Conservation (phyloP, 2,888 invertebrate genomes). For the Bruchidius siliquastri region DNA sequence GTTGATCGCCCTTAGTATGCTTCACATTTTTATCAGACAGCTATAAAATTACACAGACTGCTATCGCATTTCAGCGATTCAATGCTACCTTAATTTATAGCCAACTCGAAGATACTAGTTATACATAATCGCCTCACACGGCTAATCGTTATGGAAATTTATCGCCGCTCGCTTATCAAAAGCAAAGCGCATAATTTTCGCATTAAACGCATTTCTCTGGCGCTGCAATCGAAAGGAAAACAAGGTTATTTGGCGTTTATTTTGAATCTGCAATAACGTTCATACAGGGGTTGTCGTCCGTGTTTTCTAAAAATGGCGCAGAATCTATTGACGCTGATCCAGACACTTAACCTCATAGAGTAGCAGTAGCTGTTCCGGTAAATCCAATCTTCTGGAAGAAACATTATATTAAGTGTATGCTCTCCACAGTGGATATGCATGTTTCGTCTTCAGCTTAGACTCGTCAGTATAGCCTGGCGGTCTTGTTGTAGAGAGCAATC, state of each 20-base stretch:
- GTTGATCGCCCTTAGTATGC: neutral
- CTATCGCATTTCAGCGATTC: neutral
- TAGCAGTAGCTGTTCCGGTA: too few relatives aligned
- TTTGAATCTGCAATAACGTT: too few relatives aligned
- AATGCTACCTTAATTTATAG: neutral
- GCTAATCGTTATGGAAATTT: neutral
- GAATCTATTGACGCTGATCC: too few relatives aligned
- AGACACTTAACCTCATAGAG: too few relatives aligned
- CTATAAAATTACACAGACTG: neutral
- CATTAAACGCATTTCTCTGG: neutral
- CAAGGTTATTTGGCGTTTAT: neutral
- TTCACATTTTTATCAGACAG: neutral
- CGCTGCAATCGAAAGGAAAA: neutral
- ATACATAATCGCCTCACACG: neutral
- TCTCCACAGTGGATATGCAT: too few relatives aligned
- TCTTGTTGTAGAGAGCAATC: too few relatives aligned
- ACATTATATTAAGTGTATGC: too few relatives aligned
- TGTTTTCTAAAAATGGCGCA: too few relatives aligned
- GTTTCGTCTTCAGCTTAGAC: too few relatives aligned
- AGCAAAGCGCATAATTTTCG: neutral
- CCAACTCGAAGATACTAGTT: neutral
- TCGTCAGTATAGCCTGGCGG: too few relatives aligned
- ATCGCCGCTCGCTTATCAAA: neutral
- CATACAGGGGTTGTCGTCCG: too few relatives aligned
- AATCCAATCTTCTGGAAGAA: too few relatives aligned